A percentile compares a stretch with the other conserved stretches of the same genome.
phyloP scores from a whole-genome alignment of 2,113 vertebrate genomes.

The Pogona vitticeps region DNA sequence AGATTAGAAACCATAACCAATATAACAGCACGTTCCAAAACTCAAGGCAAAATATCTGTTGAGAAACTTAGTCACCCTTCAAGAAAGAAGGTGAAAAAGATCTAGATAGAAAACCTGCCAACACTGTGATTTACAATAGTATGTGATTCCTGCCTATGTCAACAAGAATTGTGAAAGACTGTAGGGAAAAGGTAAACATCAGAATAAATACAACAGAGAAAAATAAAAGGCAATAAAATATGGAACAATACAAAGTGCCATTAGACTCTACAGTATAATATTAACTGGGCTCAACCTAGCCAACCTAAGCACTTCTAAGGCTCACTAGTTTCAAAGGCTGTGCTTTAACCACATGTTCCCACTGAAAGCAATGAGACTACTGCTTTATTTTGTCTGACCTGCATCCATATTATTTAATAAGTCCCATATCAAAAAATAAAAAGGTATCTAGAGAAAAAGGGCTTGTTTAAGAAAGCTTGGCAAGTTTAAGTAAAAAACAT shows the following conservation, averaged over 20 bases:
- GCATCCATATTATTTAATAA: neutral
- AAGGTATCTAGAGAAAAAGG: neutral
- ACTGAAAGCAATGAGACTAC: neutral
- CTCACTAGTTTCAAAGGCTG: neutral
- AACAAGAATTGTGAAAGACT: slow-evolving; percentile 19
- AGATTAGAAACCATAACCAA: slow-evolving; percentile 73
- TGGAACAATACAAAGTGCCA: slow-evolving; percentile 13
- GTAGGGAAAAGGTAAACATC: slow-evolving; percentile 37
- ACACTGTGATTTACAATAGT: slow-evolving; percentile 50
- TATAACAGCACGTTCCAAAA: slow-evolving; percentile 76
- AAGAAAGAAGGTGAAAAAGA: slow-evolving; percentile 60
- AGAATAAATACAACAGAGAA: slow-evolving; percentile 56
- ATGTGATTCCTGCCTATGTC: slow-evolving; percentile 39
- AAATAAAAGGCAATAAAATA: slow-evolving; percentile 47
- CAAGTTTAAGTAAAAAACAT: slow-evolving; percentile 65
- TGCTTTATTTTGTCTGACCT: neutral
- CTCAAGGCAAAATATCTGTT: slow-evolving; percentile 72
- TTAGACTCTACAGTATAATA: neutral
- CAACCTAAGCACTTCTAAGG: neutral
- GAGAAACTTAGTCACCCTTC: slow-evolving; percentile 74
- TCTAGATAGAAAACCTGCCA: slow-evolving; percentile 58
- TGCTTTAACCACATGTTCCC: neutral
- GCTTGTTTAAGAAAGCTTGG: slow-evolving; percentile 50
- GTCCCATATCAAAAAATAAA: neutral
- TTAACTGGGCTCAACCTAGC: neutral